These are phyloP conservation scores for Andrena flavipes DNA, from an alignment of 2,888 invertebrate genomes.

Conservation along the genomic window DNA sequence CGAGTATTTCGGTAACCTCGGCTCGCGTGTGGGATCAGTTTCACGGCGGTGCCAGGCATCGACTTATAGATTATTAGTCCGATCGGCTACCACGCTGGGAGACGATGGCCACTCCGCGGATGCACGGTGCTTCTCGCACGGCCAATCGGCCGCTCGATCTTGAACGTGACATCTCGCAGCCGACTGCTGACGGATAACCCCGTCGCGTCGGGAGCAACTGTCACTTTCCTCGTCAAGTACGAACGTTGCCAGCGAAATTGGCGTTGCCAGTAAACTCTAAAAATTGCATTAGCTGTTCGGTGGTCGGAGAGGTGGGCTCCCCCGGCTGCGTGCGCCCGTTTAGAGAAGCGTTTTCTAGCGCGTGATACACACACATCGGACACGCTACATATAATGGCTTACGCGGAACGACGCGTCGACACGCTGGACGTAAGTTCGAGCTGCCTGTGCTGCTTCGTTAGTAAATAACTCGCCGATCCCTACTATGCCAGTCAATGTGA, in stretches of 20 bases:
- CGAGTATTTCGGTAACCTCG: conserved; percentile 40
- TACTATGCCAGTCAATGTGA: conserved; percentile 34
- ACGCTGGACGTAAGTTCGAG: conserved; percentile 51
- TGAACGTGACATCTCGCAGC: conserved; percentile 31
- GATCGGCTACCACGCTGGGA: conserved; percentile 17
- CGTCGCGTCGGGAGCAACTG: conserved; percentile 34
- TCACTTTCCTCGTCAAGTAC: conserved; percentile 57
- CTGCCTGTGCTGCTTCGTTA: conserved; percentile 31
- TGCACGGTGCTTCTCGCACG: conserved; percentile 19
- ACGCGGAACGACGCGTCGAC: conserved; percentile 38
- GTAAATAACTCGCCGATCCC: conserved; percentile 35
- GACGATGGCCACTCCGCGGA: conserved; percentile 27
- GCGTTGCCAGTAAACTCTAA: conserved; percentile 45
- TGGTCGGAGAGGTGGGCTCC: conserved; percentile 1
- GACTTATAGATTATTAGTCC: conserved; percentile 33
- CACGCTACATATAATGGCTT: conserved; percentile 42
- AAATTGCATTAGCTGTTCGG: conserved; percentile 47
- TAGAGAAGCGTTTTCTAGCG: neutral
- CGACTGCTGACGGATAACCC: conserved; percentile 13
- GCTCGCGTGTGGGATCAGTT: conserved; percentile 45
- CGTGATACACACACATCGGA: neutral
- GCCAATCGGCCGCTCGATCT: conserved; percentile 26
- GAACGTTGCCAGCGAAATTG: conserved; percentile 57
- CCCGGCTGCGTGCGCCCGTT: conserved; percentile 8
- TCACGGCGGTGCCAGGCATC: conserved; percentile 20